Evolutionary conservation across 1,140 invertebrate genomes (phyloP).

Genomic region (Coelopa frigida): DNA sequence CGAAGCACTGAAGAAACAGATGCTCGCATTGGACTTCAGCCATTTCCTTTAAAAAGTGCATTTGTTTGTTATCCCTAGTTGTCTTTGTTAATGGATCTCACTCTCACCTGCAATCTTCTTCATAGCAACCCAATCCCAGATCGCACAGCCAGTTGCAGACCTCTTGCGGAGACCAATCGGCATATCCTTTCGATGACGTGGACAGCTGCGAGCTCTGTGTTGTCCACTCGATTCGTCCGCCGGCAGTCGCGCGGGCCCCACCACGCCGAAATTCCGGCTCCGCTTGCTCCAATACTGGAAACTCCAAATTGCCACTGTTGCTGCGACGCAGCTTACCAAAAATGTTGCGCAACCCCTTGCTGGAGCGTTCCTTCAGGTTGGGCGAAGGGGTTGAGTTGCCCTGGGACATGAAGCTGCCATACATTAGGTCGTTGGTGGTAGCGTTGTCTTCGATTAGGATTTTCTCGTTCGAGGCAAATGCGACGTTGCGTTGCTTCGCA

Average conservation of each 20-base stretch:
- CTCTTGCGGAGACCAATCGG: slow-evolving; percentile 76
- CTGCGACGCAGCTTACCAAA: slow-evolving; percentile 63
- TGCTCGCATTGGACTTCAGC: slow-evolving; percentile 52
- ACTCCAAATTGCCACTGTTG: slow-evolving; percentile 52
- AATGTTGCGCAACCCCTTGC: slow-evolving; percentile 56
- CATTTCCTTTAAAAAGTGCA: slow-evolving; percentile 26
- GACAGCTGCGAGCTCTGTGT: slow-evolving; percentile 29
- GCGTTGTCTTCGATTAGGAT: slow-evolving; percentile 50
- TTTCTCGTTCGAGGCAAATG: slow-evolving; percentile 62
- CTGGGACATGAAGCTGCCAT: slow-evolving; percentile 42
- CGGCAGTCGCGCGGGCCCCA: slow-evolving; percentile 68
- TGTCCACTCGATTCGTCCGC: slow-evolving; percentile 66
- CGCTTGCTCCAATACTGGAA: slow-evolving; percentile 50
- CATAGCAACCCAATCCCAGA: slow-evolving; percentile 79
- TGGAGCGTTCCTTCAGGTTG: slow-evolving; percentile 42
- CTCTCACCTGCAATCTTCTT: slow-evolving; percentile 55
- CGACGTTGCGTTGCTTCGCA: slow-evolving; percentile 33
- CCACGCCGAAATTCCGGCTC: slow-evolving; percentile 62
- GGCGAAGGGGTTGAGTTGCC: slow-evolving; percentile 53
- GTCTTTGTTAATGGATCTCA: background rate
- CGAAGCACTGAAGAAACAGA: slow-evolving; percentile 70
- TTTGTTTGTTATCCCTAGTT: background rate
- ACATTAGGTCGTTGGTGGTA: slow-evolving; percentile 22
- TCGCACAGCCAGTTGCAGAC: slow-evolving; percentile 82
- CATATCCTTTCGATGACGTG: slow-evolving; percentile 50